phyloP scores from a whole-genome alignment of 2,888 invertebrate genomes.

The Antheraea assamensis region DNA sequence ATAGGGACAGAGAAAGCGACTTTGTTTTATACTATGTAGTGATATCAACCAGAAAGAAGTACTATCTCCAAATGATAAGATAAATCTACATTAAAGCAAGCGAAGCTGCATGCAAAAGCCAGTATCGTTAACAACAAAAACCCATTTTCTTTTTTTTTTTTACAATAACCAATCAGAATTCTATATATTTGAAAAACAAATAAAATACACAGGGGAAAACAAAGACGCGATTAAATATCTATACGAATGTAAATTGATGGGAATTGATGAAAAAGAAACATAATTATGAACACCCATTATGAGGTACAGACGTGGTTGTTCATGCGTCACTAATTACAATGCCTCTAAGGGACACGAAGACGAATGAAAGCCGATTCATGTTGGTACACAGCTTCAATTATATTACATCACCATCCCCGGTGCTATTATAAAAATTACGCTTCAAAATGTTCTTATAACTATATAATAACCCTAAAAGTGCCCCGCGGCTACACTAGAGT shows the following conservation, averaged over 20 bases:
- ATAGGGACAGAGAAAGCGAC: too few relatives aligned
- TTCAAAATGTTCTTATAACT: not conserved
- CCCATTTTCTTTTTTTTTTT: too few relatives aligned
- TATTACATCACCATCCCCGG: not conserved
- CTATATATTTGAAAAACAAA: not conserved
- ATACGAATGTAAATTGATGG: not conserved
- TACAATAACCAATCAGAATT: not conserved
- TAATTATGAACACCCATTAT: not conserved
- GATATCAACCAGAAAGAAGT: too few relatives aligned
- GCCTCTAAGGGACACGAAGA: conserved; percentile 2
- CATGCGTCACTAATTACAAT: not conserved
- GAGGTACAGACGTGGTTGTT: not conserved
- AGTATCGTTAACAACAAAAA: too few relatives aligned
- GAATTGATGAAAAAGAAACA: conserved; percentile 5
- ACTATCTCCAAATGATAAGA: too few relatives aligned
- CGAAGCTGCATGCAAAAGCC: too few relatives aligned
- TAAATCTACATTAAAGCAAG: too few relatives aligned
- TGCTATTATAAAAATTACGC: not conserved
- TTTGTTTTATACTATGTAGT: too few relatives aligned
- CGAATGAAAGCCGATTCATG: conserved; percentile 3
- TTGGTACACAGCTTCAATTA: not conserved
- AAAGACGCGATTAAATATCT: not conserved
- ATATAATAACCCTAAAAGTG: not conserved
- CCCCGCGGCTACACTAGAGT: too few relatives aligned
- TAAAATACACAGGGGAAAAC: not conserved